Evolutionary conservation across 2,888 invertebrate genomes (phyloP).

Genomic region (Harmothoe impar): DNA sequence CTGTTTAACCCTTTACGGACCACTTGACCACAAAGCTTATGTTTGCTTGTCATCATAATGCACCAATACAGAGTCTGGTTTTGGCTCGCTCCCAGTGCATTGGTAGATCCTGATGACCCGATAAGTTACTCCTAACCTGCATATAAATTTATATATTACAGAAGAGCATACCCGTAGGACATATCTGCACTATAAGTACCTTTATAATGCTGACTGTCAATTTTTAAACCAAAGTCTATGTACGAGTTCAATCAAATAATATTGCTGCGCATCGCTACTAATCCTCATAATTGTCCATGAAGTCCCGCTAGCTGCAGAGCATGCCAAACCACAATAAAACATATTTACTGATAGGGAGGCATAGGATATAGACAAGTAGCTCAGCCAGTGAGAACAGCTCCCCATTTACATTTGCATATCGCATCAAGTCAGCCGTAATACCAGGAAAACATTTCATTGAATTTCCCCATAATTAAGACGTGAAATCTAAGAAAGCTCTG

Average conservation of each 20-base stretch:
- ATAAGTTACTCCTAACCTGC: no score
- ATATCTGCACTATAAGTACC: no score
- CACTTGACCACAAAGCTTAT: no score
- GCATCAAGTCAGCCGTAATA: not conserved
- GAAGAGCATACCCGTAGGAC: no score
- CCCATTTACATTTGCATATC: not conserved
- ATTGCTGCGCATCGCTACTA: not conserved
- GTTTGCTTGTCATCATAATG: no score
- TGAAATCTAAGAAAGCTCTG: not conserved
- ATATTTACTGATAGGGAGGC: slow-evolving; percentile 6
- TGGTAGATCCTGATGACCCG: no score
- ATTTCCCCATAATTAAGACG: not conserved
- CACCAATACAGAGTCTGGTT: no score
- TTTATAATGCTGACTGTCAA: no score
- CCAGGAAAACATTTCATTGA: not conserved
- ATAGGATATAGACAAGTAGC: not conserved
- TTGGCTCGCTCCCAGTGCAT: no score
- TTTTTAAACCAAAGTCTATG: not conserved
- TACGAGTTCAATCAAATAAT: not conserved
- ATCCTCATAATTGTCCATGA: not conserved
- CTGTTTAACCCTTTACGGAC: no score
- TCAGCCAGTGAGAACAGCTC: not conserved
- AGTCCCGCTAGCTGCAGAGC: not conserved
- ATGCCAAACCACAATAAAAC: not conserved
- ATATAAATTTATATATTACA: no score